Conservation (phyloP, 37 sponge, comb jelly and placozoan genomes). For the Tethya wilhelma region DNA sequence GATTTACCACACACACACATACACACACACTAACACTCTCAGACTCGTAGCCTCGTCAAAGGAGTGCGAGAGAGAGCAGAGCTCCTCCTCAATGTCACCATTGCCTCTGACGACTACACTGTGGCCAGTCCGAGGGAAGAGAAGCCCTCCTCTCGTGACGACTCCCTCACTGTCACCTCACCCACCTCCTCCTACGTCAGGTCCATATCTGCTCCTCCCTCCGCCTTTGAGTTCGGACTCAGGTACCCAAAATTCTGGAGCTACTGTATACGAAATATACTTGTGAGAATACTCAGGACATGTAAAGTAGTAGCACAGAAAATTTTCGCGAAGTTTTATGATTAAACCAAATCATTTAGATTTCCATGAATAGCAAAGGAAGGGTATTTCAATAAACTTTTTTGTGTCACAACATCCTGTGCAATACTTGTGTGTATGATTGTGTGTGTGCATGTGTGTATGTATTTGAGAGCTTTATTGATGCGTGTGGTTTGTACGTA, state of each 20-base stretch:
- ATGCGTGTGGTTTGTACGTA: background rate
- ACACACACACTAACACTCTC: background rate
- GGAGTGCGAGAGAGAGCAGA: slow-evolving; percentile 64
- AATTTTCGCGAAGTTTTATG: background rate
- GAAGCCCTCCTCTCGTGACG: too few species aligned
- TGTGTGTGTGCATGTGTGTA: background rate
- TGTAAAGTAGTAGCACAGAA: background rate
- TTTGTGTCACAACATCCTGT: too few species aligned
- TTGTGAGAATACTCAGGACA: too few species aligned
- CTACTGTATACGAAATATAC: too few species aligned
- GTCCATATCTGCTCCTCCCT: slow-evolving; percentile 45
- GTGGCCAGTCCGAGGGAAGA: background rate
- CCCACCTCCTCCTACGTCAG: slow-evolving; percentile 8
- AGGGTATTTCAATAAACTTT: too few species aligned
- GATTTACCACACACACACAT: too few species aligned
- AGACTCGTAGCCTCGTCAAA: slow-evolving; percentile 56
- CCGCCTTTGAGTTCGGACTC: slow-evolving; percentile 6
- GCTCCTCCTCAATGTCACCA: slow-evolving; percentile 69
- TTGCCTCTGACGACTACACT: slow-evolving; percentile 15
- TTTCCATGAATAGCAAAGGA: too few species aligned
- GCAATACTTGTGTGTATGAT: too few species aligned
- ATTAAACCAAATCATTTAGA: too few species aligned
- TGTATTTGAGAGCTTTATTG: background rate
- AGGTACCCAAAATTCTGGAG: slow-evolving; percentile 18
- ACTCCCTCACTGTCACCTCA: background rate